A percentile compares a stretch with the other conserved stretches of the same genome.
Evolutionary conservation across 2,113 vertebrate species (phyloP).

Genomic region (Fukomys damarensis): DNA sequence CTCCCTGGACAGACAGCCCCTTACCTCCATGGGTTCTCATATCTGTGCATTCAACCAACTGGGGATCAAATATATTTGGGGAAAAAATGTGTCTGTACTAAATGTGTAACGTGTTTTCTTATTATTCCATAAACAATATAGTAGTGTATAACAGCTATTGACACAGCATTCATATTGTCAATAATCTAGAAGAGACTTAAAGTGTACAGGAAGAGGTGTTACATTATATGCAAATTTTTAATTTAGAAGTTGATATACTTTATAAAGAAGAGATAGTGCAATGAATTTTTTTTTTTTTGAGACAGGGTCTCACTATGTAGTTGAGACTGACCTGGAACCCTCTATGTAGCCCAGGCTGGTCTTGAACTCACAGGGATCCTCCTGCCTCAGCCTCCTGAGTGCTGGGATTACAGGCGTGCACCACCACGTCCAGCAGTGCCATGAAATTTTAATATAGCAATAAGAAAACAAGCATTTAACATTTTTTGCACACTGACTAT

Average conservation of each 20-base stretch:
- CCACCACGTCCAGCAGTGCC: no score
- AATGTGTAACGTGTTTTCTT: not conserved
- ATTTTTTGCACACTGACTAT: not conserved
- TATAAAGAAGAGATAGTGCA: slow-evolving; percentile 23
- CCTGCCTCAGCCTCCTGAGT: no score
- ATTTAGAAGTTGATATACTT: slow-evolving; percentile 34
- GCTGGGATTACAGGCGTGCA: no score
- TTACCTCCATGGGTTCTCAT: not conserved
- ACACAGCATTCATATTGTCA: not conserved
- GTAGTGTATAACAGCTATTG: not conserved
- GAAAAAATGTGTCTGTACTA: not conserved
- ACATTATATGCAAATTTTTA: no score
- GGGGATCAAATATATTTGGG: not conserved
- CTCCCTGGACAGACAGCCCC: not conserved
- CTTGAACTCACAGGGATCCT: no score
- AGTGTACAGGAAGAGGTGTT: not conserved
- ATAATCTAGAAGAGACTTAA: not conserved
- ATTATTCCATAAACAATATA: not conserved
- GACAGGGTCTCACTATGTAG: no score
- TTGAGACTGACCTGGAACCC: no score
- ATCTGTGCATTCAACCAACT: not conserved
- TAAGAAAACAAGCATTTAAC: not conserved
- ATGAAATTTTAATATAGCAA: not conserved
- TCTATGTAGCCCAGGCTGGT: no score
- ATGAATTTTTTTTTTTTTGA: not conserved